Evolutionary conservation across 2,797 vertebrate species (phyloP).

Genomic region (Cuculus canorus): DNA sequence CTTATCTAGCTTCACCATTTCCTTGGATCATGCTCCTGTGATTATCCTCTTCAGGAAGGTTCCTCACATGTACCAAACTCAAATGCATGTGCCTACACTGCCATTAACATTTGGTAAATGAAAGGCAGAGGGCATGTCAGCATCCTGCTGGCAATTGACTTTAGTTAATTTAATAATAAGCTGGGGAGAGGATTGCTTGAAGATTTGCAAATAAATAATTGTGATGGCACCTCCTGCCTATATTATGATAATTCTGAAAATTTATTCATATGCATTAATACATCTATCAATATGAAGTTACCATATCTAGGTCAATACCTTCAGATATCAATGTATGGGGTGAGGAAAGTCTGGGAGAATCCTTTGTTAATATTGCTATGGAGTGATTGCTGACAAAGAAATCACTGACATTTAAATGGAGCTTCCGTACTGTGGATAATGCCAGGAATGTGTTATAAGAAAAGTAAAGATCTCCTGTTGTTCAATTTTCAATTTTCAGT

Average conservation of each 20-base stretch:
- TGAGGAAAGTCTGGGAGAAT: not conserved
- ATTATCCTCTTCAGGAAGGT: not conserved
- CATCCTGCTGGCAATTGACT: not conserved
- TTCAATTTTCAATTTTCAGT: conserved; percentile 15
- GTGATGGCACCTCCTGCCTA: not conserved
- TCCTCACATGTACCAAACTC: fast-evolving
- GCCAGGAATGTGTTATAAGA: not conserved
- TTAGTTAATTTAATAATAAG: not conserved
- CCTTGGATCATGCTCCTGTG: not conserved
- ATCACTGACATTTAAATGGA: not conserved
- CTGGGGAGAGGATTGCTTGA: not conserved
- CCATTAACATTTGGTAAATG: fast-evolving
- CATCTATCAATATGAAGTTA: not conserved
- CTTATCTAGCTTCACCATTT: fast-evolving
- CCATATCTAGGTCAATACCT: not conserved
- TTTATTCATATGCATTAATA: not conserved
- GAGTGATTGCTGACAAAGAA: not conserved
- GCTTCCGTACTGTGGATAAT: not conserved
- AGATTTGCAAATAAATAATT: not conserved
- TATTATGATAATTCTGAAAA: not conserved
- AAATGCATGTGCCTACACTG: fast-evolving
- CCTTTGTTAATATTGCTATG: not conserved
- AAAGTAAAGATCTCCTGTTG: conserved; percentile 1
- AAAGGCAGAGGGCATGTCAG: not conserved
- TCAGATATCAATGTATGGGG: not conserved